phyloP scores from a whole-genome alignment of 2,797 vertebrate genomes.

The Hyperoplus lanceolatus region DNA sequence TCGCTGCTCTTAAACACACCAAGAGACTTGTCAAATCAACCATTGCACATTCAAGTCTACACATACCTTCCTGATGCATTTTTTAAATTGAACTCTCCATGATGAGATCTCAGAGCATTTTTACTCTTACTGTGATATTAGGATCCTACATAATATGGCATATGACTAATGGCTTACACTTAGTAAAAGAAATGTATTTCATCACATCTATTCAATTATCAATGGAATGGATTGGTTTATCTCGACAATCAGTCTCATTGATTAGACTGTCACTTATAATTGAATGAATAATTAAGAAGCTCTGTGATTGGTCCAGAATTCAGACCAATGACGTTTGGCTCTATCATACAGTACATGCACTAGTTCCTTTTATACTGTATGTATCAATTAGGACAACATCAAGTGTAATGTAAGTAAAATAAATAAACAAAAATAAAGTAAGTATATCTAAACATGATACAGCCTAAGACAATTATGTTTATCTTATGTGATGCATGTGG shows the following conservation, averaged over 20 bases:
- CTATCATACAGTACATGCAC: background rate
- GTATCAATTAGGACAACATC: background rate
- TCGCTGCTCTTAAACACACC: background rate
- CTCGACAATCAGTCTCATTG: background rate
- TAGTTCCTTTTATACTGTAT: background rate
- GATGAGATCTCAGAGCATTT: background rate
- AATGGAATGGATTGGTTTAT: background rate
- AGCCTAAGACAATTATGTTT: too few species aligned
- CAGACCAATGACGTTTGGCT: background rate
- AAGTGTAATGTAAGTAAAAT: background rate
- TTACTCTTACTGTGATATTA: background rate
- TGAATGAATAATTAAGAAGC: background rate
- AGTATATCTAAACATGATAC: too few species aligned
- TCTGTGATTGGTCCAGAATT: background rate
- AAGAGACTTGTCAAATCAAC: background rate
- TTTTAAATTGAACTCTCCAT: background rate
- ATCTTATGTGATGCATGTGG: too few species aligned
- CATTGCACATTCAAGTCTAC: conserved; percentile 7
- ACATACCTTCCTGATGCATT: background rate
- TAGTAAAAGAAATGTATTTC: background rate
- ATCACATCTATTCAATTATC: background rate
- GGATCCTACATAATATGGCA: background rate
- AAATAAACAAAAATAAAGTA: too few species aligned
- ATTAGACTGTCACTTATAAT: background rate
- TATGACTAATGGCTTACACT: background rate